Evolutionary conservation across 1,140 invertebrate genomes (phyloP).

Genomic region (Macrobrachium rosenbergii): DNA sequence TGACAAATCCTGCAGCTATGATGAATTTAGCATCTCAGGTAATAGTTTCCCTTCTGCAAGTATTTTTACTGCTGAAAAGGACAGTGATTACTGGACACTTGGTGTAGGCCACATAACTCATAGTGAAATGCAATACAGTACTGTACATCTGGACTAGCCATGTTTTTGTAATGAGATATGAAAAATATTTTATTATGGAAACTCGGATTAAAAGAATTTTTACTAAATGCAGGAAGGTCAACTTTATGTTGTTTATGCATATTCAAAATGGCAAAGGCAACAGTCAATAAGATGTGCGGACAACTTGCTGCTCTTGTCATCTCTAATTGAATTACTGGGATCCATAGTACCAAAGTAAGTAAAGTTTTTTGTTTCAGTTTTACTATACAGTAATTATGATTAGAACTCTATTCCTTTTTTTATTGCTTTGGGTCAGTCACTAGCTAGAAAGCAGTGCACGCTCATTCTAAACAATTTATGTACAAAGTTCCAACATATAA

Average conservation of each 20-base stretch:
- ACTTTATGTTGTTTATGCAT: conserved; percentile 49
- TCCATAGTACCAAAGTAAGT: conserved; percentile 42
- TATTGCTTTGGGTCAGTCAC: no score
- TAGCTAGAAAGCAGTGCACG: no score
- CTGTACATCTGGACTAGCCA: no score
- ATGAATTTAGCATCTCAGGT: conserved; percentile 52
- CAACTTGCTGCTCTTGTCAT: conserved; percentile 30
- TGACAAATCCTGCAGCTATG: conserved; percentile 56
- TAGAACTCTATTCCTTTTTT: no score
- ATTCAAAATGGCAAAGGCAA: conserved; percentile 41
- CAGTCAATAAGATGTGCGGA: conserved; percentile 13
- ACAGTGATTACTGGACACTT: neutral
- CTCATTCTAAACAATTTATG: no score
- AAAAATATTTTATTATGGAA: neutral
- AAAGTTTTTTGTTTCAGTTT: neutral
- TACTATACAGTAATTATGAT: no score
- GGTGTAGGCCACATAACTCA: no score
- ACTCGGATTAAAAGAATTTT: neutral
- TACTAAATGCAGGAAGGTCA: conserved; percentile 46
- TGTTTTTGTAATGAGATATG: no score
- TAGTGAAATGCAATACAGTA: no score
- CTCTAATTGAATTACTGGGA: conserved; percentile 45
- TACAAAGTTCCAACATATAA: no score
- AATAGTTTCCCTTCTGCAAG: no score
- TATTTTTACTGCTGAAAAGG: neutral